Base-by-base conservation (phyloP, 2,888 invertebrate species). In the Drosophila buzzatii region DNA sequence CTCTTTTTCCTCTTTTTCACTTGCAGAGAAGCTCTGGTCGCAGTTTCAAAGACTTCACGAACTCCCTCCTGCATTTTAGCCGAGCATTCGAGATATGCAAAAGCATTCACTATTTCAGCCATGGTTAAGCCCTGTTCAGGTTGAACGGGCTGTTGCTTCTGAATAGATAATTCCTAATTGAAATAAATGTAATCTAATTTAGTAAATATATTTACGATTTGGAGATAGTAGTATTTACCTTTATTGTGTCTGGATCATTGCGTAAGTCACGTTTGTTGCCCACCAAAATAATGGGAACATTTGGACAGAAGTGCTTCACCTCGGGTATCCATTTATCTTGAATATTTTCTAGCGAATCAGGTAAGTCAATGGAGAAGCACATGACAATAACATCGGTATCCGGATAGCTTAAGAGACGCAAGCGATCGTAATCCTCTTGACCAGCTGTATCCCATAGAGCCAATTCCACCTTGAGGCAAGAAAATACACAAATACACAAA, bases 321-420 rank as follows among this genome's bases (percentile, higher is more conserved):
- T 99, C 99, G 42, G 99, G 99, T 80, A 98, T 98, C 99, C 99
- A 99, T 94, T 99, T 99, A 94, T 99, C 99, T 76, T 98, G 98
- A 94, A 99, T 99, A 95, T 99, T 99, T 94, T 99, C 98, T 94
- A 99, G 95, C 87, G 99, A 99, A 94, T 99, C 99, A 57, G 99
- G 99, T 91, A 98, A 98, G 94, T 99, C 99, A 91, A 99, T 98
- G 82, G 98, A 98, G 95, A 99, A 99, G 94, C 99, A 99, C 98
- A 99, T 99, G 84, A 99, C 95, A 91, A 99, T 98, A 80, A 99
- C 99, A 94, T 99, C 99, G 65, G 99, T 99, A 94, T 99, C 99
- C 55, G 99, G 99, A 94, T 99, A 99, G 72, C 97, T 98, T 73
- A 98, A 94, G 78, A 98, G 98, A 92, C 99, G 96, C 91, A 99